A percentile compares a stretch with the other conserved stretches of the same genome.
Evolutionary conservation across 1,140 invertebrate genomes (phyloP).

Genomic region (Lepidurus packardi): DNA sequence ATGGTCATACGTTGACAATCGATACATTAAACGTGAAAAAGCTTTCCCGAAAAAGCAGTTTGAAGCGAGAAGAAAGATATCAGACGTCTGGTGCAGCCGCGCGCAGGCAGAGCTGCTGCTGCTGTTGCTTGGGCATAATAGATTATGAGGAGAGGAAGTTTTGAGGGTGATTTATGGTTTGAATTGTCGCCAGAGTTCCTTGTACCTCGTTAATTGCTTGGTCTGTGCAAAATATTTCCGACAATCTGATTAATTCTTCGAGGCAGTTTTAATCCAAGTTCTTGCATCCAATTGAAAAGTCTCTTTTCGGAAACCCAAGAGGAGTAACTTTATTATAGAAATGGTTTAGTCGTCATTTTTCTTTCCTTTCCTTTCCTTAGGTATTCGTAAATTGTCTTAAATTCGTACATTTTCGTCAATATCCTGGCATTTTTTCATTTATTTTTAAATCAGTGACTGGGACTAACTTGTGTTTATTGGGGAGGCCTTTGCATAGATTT

Average conservation of each 20-base stretch:
- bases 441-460: not conserved
- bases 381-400: too few species aligned
- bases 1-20: not conserved
- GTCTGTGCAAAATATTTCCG: conserved; percentile 3
- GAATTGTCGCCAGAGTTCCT: conserved; percentile 21
- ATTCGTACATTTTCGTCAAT: too few species aligned
- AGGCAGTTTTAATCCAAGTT: not conserved
- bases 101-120: not conserved
- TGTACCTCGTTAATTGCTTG: conserved; percentile 3
- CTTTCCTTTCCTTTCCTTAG: too few species aligned
- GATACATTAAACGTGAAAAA: conserved; percentile 2
- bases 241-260: not conserved
- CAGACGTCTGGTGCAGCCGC: conserved; percentile 5
- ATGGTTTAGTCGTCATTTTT: too few species aligned
- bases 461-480: not conserved
- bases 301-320: not conserved
- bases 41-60: not conserved
- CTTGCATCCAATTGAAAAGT: not conserved
- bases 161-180: conserved; percentile 4
- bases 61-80: not conserved
- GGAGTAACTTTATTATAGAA: too few species aligned
- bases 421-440: not conserved
- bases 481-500: not conserved
- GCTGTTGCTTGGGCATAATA: not conserved
- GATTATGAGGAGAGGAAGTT: conserved; percentile 11